Evolutionary conservation across 2,888 invertebrate species (phyloP).

Genomic region (Alcis repandata): DNA sequence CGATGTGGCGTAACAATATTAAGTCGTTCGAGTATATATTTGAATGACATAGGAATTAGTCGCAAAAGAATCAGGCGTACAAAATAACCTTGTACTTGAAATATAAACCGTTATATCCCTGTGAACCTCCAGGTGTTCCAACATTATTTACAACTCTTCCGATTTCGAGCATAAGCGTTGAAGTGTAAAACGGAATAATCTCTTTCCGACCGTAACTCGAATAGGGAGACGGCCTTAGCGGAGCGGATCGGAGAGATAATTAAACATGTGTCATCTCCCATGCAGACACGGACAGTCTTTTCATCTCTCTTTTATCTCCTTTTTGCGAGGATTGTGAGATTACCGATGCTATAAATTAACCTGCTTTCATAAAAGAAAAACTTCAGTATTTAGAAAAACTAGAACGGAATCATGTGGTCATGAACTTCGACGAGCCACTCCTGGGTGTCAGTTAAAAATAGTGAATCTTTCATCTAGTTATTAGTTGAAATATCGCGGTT

Average conservation of each 20-base stretch:
- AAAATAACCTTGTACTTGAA: neutral
- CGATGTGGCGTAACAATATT: no score
- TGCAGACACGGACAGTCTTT: constrained; percentile 53
- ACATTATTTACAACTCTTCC: constrained; percentile 32
- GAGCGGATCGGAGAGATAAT: constrained; percentile 65
- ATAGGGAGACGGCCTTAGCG: constrained; percentile 44
- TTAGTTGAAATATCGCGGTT: constrained; percentile 20
- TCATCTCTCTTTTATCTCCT: constrained; percentile 58
- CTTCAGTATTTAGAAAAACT: neutral
- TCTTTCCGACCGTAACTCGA: constrained; percentile 53
- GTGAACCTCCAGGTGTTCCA: constrained; percentile 24
- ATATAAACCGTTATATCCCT: constrained; percentile 1
- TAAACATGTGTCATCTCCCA: constrained; percentile 71
- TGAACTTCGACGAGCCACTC: constrained; percentile 7
- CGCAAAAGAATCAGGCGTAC: neutral
- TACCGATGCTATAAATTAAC: constrained; percentile 49
- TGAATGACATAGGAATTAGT: neutral
- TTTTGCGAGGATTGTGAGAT: constrained; percentile 53
- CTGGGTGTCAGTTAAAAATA: constrained; percentile 21
- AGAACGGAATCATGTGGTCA: neutral
- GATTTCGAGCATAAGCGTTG: constrained; percentile 50
- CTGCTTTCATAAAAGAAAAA: constrained; percentile 14
- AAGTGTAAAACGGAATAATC: constrained; percentile 56
- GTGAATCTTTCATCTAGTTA: constrained; percentile 19
- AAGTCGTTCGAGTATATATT: neutral